Conservation (phyloP, 2,888 invertebrate genomes). For the Electrophaes corylata region DNA sequence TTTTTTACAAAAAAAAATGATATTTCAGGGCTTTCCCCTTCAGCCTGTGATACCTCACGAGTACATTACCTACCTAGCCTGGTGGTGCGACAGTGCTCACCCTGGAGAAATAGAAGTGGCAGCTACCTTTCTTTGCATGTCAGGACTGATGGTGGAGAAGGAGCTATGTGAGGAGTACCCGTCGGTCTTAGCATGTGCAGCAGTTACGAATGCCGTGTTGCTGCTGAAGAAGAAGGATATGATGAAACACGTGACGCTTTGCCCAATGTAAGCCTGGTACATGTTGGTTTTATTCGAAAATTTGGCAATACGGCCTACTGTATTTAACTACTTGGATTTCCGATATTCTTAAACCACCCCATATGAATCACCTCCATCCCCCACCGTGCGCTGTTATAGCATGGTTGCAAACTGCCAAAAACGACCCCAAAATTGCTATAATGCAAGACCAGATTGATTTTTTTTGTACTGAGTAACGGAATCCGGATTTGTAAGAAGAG, state of each 20-base stretch:
- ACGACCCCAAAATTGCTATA: too few relatives aligned
- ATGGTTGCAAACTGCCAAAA: too few relatives aligned
- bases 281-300: background rate
- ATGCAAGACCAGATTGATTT: too few relatives aligned
- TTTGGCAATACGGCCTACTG: too few relatives aligned
- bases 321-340: too few relatives aligned
- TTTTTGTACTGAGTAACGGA: too few relatives aligned
- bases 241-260: constrained; percentile 45
- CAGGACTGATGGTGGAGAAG: constrained; percentile 61
- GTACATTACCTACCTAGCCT: constrained; percentile 63
- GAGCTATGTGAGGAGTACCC: constrained; percentile 56
- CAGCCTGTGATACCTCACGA: constrained; percentile 68
- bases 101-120: constrained; percentile 62
- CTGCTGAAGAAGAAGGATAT: constrained; percentile 52
- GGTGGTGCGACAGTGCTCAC: constrained; percentile 56
- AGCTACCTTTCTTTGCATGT: constrained; percentile 66
- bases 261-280: constrained; percentile 56
- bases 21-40: constrained; percentile 59
- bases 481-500: too few relatives aligned
- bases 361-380: too few relatives aligned
- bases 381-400: too few relatives aligned
- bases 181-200: constrained; percentile 64
- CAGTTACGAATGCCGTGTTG: constrained; percentile 59
- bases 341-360: too few relatives aligned
- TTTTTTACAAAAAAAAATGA: background rate